phyloP scores from a whole-genome alignment of 2,797 vertebrate genomes.

The Microchirus variegatus region DNA sequence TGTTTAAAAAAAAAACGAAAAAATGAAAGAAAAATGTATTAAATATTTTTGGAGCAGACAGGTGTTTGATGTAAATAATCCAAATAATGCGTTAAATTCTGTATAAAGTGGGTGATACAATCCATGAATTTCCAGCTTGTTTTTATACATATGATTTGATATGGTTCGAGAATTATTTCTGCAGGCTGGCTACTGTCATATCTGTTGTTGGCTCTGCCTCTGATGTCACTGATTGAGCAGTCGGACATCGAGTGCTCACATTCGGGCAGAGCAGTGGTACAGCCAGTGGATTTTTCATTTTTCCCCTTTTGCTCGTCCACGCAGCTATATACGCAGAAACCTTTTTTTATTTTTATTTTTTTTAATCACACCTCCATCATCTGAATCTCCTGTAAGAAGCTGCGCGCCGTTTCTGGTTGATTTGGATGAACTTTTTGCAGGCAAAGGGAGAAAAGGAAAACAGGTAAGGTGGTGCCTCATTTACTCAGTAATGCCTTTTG shows the following conservation, averaged over 20 bases:
- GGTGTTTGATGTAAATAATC: too few species aligned
- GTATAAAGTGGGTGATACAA: neutral
- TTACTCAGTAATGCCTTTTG: slow-evolving; percentile 36
- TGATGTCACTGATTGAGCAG: slow-evolving; percentile 79
- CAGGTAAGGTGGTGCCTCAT: slow-evolving; percentile 29
- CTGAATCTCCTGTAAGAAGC: neutral
- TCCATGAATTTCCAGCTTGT: neutral
- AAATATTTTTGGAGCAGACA: too few species aligned
- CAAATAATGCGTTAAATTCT: too few species aligned
- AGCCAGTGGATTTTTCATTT: slow-evolving; percentile 24
- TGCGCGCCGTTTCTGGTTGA: neutral
- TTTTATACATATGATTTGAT: neutral
- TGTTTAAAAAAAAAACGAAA: too few species aligned
- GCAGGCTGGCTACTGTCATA: slow-evolving; percentile 42
- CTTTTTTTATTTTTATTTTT: slow-evolving; percentile 7
- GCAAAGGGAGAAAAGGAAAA: slow-evolving; percentile 7
- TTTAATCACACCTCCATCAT: neutral
- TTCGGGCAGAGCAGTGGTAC: slow-evolving; percentile 59
- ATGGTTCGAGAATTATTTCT: neutral
- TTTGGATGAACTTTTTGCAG: slow-evolving; percentile 54
- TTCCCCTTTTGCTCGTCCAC: slow-evolving; percentile 10
- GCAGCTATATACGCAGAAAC: slow-evolving; percentile 24
- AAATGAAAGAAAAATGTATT: too few species aligned
- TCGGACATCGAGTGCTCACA: slow-evolving; percentile 68
- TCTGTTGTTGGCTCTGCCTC: slow-evolving; percentile 61